Conservation (phyloP, 2,797 vertebrate genomes). For the Rhabdomys pumilio region DNA sequence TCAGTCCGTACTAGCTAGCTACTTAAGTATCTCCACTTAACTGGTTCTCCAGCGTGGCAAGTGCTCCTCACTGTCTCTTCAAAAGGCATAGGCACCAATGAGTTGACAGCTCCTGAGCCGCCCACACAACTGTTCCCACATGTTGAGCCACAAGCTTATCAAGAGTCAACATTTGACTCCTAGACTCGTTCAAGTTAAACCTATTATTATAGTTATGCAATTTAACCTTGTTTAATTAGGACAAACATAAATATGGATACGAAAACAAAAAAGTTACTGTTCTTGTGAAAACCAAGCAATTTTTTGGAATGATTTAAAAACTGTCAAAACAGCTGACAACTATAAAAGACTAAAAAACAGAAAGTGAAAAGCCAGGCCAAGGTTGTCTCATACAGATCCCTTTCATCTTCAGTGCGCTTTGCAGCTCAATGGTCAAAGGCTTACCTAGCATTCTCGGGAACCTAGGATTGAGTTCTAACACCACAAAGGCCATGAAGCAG, state of each 20-base stretch:
- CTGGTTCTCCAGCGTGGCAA: not conserved
- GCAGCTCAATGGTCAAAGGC: not conserved
- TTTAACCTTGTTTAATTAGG: not conserved
- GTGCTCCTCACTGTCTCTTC: not conserved
- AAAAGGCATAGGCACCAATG: not conserved
- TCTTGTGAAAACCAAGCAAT: constrained; percentile 43
- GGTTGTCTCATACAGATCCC: not conserved
- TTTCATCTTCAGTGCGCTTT: constrained; percentile 7
- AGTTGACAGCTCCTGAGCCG: not conserved
- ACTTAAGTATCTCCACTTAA: not conserved
- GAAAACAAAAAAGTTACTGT: constrained; percentile 14
- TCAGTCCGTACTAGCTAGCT: not conserved
- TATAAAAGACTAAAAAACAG: constrained; percentile 8
- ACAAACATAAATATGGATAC: not conserved
- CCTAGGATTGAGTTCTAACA: not conserved
- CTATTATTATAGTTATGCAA: constrained; percentile 17
- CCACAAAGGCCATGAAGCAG: not conserved
- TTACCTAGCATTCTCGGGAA: not conserved
- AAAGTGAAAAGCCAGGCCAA: not conserved
- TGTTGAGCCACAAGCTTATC: not conserved
- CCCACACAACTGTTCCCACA: not conserved
- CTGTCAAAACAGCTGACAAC: not conserved
- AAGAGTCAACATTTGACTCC: not conserved
- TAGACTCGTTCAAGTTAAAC: not conserved
- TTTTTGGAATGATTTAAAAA: constrained; percentile 26